phyloP scores from a whole-genome alignment of 2,797 vertebrate genomes.

The Sebastes reedi region DNA sequence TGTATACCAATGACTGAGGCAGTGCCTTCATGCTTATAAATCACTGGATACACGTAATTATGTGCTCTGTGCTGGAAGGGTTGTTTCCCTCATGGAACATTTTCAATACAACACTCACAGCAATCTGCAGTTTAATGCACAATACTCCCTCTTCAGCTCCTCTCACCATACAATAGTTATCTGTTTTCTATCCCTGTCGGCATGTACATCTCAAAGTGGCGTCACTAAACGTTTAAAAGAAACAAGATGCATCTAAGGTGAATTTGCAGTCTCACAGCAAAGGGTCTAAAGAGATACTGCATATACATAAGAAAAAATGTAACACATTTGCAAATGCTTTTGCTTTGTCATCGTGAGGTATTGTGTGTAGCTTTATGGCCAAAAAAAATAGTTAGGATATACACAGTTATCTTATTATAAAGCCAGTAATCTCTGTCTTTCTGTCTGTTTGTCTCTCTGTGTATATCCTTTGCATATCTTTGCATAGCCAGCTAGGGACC shows the following conservation, averaged over 20 bases:
- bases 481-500: no score
- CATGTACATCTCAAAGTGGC: neutral
- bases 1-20: neutral
- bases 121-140: neutral
- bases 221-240: neutral
- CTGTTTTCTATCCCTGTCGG: neutral
- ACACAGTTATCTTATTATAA: no score
- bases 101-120: neutral
- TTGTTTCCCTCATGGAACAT: neutral
- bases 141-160: neutral
- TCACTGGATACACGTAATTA: neutral
- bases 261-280: neutral
- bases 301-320: neutral
- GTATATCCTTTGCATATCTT: no score
- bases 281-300: neutral
- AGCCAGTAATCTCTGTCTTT: no score
- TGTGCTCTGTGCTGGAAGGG: neutral
- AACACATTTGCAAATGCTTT: neutral
- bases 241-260: neutral
- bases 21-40: neutral
- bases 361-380: neutral
- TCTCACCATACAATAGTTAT: neutral
- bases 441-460: no score
- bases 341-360: neutral
- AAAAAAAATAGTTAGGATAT: neutral